Evolutionary conservation across 1,140 invertebrate species (phyloP).

Genomic region (Anoplolepis gracilipes): DNA sequence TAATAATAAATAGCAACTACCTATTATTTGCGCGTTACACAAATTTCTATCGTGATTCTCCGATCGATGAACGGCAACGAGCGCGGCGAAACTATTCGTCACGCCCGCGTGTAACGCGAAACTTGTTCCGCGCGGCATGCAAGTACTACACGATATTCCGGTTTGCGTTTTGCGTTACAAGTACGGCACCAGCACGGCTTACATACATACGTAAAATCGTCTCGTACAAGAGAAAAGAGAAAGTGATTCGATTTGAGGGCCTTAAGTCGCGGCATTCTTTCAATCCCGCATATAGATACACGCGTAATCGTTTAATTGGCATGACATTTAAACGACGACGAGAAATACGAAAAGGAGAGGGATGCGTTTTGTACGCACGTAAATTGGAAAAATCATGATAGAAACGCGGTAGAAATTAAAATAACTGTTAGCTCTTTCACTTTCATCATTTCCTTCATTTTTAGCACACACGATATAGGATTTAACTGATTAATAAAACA

Average conservation of each 20-base stretch:
- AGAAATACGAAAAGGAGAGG: slow-evolving; percentile 24
- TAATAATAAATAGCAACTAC: neutral
- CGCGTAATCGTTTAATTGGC: slow-evolving; percentile 37
- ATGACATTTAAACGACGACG: slow-evolving; percentile 39
- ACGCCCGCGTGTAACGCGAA: slow-evolving; percentile 33
- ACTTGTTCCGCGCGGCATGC: slow-evolving; percentile 17
- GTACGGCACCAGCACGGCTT: neutral
- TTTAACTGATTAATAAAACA: neutral
- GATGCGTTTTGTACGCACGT: slow-evolving; percentile 5
- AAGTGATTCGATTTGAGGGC: slow-evolving; percentile 49
- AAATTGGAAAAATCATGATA: slow-evolving; percentile 1
- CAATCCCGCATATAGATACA: neutral
- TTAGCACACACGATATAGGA: neutral
- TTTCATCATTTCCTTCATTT: neutral
- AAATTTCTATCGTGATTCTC: neutral
- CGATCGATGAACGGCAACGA: slow-evolving; percentile 44
- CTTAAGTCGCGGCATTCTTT: slow-evolving; percentile 39
- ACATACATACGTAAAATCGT: slow-evolving; percentile 39
- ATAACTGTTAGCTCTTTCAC: neutral
- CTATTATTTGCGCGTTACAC: neutral
- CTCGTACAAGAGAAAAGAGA: slow-evolving; percentile 52
- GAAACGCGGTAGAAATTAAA: neutral
- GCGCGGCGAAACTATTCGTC: neutral
- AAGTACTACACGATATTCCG: slow-evolving; percentile 39
- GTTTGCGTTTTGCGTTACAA: slow-evolving; percentile 10